A percentile compares a stretch with the other conserved stretches of the same genome.
Evolutionary conservation across 2,797 vertebrate species (phyloP).

Genomic region (Danionella dracula): DNA sequence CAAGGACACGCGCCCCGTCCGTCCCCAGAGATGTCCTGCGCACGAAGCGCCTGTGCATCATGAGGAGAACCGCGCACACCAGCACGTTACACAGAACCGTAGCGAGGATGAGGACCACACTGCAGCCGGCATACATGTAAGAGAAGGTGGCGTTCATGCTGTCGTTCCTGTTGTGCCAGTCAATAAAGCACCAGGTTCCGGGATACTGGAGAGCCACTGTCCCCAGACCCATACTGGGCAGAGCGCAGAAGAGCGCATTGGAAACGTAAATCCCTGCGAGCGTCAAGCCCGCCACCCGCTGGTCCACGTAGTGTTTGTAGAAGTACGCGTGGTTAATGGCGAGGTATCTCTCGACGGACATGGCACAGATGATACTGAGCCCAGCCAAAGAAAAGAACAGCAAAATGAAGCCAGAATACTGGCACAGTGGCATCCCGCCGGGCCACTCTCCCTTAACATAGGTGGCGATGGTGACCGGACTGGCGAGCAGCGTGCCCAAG

Average conservation of each 20-base stretch:
- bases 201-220: slow-evolving; percentile 72
- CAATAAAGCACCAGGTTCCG: slow-evolving; percentile 89
- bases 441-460: slow-evolving; percentile 87
- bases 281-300: slow-evolving; percentile 78
- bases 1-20: slow-evolving; percentile 69
- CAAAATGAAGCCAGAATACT: slow-evolving; percentile 93
- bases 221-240: slow-evolving; percentile 84
- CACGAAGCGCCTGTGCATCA: slow-evolving; percentile 90
- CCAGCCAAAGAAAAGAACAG: slow-evolving; percentile 91
- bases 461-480: slow-evolving; percentile 92
- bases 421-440: slow-evolving; percentile 76
- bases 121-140: slow-evolving; percentile 88
- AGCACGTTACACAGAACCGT: slow-evolving; percentile 88
- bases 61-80: slow-evolving; percentile 89
- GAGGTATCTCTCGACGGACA: slow-evolving; percentile 93
- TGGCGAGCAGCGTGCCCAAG: slow-evolving; percentile 87
- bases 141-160: slow-evolving; percentile 76
- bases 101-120: slow-evolving; percentile 82
- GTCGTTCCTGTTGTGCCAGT: slow-evolving; percentile 76
- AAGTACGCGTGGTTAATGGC: slow-evolving; percentile 97
- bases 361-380: slow-evolving; percentile 91
- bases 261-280: slow-evolving; percentile 80
- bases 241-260: slow-evolving; percentile 85
- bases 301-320: slow-evolving; percentile 89
- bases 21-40: slow-evolving; percentile 88